These are phyloP conservation scores for Megaptera novaeangliae DNA, from an alignment of 2,113 vertebrate species.

Conservation along the genomic window DNA sequence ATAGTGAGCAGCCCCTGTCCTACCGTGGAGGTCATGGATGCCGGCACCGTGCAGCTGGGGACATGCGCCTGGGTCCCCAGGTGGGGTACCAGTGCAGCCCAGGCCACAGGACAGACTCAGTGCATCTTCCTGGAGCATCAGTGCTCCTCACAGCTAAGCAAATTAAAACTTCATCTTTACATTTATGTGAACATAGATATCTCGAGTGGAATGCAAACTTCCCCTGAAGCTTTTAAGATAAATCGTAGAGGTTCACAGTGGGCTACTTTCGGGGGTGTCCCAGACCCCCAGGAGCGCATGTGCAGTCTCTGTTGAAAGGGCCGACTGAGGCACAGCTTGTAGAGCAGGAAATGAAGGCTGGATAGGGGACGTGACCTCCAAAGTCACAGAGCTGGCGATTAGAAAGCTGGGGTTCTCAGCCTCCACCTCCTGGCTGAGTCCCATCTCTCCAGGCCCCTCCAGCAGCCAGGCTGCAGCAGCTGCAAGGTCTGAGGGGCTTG, in stretches of 20 bases:
- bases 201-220: neutral
- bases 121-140: neutral
- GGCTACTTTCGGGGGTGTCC: neutral
- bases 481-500: neutral
- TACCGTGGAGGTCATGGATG: accelerated
- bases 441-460: neutral
- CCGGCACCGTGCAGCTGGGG: neutral
- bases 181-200: neutral
- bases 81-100: accelerated
- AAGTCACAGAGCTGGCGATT: neutral
- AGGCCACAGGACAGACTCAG: neutral
- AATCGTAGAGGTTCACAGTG: neutral
- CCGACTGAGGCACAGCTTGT: neutral
- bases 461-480: neutral
- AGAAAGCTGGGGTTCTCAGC: neutral
- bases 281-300: accelerated
- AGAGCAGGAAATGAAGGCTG: neutral
- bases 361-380: neutral
- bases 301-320: neutral
- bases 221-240: neutral
- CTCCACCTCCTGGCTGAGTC: neutral
- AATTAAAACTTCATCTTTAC: neutral
- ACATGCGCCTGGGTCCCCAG: too few relatives aligned
- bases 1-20: neutral
- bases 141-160: neutral